Evolutionary conservation across 2,797 vertebrate genomes (phyloP), one percentile per base, ranked within the genome.

Genomic region (Hirundo rustica): DNA sequence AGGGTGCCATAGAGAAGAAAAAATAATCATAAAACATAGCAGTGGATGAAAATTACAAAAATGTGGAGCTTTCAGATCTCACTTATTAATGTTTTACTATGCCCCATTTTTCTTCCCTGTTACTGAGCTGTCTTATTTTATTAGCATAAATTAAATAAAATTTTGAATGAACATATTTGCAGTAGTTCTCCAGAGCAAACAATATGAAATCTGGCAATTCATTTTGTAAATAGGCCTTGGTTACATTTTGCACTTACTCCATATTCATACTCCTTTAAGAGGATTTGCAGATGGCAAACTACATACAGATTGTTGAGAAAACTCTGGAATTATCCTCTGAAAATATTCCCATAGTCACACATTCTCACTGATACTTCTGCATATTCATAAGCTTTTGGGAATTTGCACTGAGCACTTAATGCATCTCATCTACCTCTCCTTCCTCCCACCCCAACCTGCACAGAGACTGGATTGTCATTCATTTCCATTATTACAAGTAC

Each of bases 141-240:
- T 96, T 96, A 96, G 22, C 73, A 96, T 75, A 94, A 93, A 93
- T 92, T 83, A 95, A 94, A 91, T 89, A 45, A 84, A 95, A 74
- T 86, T 95, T 89, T 96, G 90, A 95, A 94, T 90, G 61, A 95
- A 90, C 58, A 61, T 95, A 95, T 97, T 97, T 97, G 93, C 92
- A 96, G 89, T 84, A 78, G 42, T 93, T 95, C 94, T 91, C 64
- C 70, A 95, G 68, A 94, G 65, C 66, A 96, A 96, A 80, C 86
- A 88, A 93, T 94, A 95, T 82, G 40, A 89, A 94, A 88, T 91
- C 91, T 95, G 93, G 44, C 91, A 95, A 91, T 95, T 97, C 94
- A 94, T 97, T 97, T 96, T 96, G 90, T 92, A 97, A 97, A 95
- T 77, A 96, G 40, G 47, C 27, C 54, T 68, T 30, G 42, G 73